A percentile compares a stretch with the other conserved stretches of the same genome.
Evolutionary conservation across 2,888 invertebrate species (phyloP).

Genomic region (Elysia crispata): DNA sequence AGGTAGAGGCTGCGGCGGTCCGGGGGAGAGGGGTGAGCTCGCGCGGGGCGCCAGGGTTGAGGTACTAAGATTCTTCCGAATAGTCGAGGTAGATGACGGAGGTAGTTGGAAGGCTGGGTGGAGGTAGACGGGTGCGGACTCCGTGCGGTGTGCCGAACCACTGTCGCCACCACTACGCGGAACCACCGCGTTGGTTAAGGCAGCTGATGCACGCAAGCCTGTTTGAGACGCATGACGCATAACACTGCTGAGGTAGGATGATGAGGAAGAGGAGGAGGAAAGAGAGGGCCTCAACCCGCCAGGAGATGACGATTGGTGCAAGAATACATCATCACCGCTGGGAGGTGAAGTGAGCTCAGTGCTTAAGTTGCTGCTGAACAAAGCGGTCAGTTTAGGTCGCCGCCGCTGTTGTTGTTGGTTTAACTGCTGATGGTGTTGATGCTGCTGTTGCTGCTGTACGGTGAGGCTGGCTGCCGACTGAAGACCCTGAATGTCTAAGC

Average conservation of each 20-base stretch:
- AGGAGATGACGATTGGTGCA: slow-evolving; percentile 31
- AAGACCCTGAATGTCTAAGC: slow-evolving; percentile 33
- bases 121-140: slow-evolving; percentile 41
- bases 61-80: slow-evolving; percentile 40
- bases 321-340: slow-evolving; percentile 23
- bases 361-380: slow-evolving; percentile 21
- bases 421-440: slow-evolving; percentile 9
- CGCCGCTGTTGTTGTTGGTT: slow-evolving; percentile 25
- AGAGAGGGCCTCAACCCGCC: background rate
- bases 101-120: slow-evolving; percentile 53
- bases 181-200: background rate
- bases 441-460: slow-evolving; percentile 20
- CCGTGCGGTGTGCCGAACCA: slow-evolving; percentile 29
- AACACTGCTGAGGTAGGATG: slow-evolving; percentile 45
- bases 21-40: no score
- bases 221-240: slow-evolving; percentile 22
- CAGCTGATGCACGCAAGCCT: background rate
- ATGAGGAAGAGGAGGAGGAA: background rate
- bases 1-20: slow-evolving; percentile 21
- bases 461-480: slow-evolving; percentile 30
- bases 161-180: background rate
- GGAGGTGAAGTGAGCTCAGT: background rate
- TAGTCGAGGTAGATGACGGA: slow-evolving; percentile 45
- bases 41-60: slow-evolving; percentile 39
- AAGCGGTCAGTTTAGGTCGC: slow-evolving; percentile 30